Evolutionary conservation across 2,888 invertebrate species (phyloP).

Genomic region (Cetonia aurata): DNA sequence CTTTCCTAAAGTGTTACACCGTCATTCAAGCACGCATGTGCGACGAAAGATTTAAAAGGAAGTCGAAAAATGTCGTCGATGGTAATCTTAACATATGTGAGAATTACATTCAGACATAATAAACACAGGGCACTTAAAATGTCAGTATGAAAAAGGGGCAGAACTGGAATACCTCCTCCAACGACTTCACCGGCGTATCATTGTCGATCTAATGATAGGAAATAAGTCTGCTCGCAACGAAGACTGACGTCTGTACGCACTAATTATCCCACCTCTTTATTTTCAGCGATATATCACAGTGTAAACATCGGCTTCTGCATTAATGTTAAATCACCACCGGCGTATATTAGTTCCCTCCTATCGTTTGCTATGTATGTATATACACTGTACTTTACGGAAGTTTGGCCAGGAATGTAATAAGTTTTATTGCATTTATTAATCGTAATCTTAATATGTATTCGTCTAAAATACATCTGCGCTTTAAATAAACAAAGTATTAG

Average conservation of each 20-base stretch:
- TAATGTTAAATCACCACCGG: background rate
- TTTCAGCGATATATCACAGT: constrained; percentile 62
- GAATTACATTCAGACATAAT: constrained; percentile 61
- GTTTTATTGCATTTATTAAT: no score
- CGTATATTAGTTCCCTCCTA: constrained; percentile 52
- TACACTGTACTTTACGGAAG: no score
- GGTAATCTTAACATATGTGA: constrained; percentile 61
- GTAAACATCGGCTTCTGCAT: constrained; percentile 59
- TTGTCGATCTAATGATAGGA: constrained; percentile 54
- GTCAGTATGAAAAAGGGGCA: constrained; percentile 61
- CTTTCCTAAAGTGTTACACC: background rate
- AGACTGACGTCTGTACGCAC: constrained; percentile 64
- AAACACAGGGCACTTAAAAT: constrained; percentile 63
- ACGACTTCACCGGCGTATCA: background rate
- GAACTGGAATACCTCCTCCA: background rate
- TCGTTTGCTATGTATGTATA: background rate
- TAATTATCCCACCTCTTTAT: constrained; percentile 61
- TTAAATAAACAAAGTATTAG: no score
- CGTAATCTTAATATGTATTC: no score
- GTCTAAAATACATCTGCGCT: no score
- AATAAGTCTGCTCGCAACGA: constrained; percentile 55
- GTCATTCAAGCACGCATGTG: constrained; percentile 9
- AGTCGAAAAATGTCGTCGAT: constrained; percentile 51
- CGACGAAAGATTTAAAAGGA: no score
- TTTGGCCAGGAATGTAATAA: no score